Evolutionary conservation across 2,113 vertebrate species (phyloP).

Genomic region (Pelvicachromis taeniatus): DNA sequence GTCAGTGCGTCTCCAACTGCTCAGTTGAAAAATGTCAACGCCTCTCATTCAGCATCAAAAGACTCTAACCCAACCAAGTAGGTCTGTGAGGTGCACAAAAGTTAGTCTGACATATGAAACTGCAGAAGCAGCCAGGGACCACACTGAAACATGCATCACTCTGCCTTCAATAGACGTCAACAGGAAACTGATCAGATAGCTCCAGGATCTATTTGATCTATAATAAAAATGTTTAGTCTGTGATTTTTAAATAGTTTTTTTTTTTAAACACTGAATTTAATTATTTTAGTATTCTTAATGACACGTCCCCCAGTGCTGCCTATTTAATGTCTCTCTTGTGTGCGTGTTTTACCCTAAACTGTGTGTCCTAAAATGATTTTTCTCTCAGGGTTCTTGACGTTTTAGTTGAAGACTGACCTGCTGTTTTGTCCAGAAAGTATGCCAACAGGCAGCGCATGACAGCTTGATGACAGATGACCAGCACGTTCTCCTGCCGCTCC

Average conservation of each 20-base stretch:
- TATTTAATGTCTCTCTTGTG: too few species aligned
- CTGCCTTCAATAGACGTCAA: neutral
- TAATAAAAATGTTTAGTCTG: neutral
- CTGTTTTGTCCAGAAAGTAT: conserved; percentile 95
- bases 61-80: neutral
- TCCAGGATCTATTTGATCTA: neutral
- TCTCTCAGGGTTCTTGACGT: neutral
- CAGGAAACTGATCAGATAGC: neutral
- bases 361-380: neutral
- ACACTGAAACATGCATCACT: neutral
- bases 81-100: neutral
- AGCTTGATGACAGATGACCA: conserved; percentile 97
- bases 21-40: neutral
- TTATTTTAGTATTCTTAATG: neutral
- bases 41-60: neutral
- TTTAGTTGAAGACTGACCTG: conserved; percentile 70
- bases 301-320: too few species aligned
- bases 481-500: conserved; percentile 95
- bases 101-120: neutral
- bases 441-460: conserved; percentile 97
- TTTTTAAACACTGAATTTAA: neutral
- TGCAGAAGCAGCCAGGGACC: neutral
- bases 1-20: neutral
- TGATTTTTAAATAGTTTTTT: neutral
- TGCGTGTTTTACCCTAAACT: neutral